Evolutionary conservation across 2,888 invertebrate species (phyloP), one percentile per base, ranked within the genome.

Genomic region (Perdita meconis): DNA sequence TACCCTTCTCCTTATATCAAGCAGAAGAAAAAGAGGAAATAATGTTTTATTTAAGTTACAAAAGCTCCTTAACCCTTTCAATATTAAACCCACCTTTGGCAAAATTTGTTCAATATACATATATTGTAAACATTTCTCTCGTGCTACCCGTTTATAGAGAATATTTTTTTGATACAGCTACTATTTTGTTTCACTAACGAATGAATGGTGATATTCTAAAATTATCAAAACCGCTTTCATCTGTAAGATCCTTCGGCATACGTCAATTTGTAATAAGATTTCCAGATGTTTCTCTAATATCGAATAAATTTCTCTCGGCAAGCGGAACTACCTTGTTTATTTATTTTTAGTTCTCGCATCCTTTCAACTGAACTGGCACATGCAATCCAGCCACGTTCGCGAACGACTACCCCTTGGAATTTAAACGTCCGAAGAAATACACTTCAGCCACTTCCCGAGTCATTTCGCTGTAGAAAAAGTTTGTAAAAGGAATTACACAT

Each of bases 401-500:
- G 13, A 10, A 10, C 24, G 16, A 40, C 36, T n/a, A 4, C 2
- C 2, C 5, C 6, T 12, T 34, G n/a, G 30, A 40, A 24, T 68
- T 63, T 50, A 68, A 51, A 34, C 19, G 3, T 19, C 10, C 22
- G n/a, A 10, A n/a, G 4, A 34, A 68, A 53, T 60, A 51, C 67
- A 40, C 59, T 51, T n/a, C 12, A 30, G 22, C 16, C 51, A 42
- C 30, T 34, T 53, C 12, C 53, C 24, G 3, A 56, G 36, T 19
- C 16, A 26, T 10, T 22, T 2, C 26, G 0, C 5, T 4, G 47
- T 10, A 47, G 47, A 16, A 36, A 36, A 47, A 13, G 42, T 36
- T 56, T 22, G 44, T 24, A 56, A 42, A 24, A 34, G 42, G 30
- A 68, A 40, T 61, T 53, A 61, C 34, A 53, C 30, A 65, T 42